Evolutionary conservation across 2,888 invertebrate species (phyloP).

Genomic region (Limnephilus rhombicus): DNA sequence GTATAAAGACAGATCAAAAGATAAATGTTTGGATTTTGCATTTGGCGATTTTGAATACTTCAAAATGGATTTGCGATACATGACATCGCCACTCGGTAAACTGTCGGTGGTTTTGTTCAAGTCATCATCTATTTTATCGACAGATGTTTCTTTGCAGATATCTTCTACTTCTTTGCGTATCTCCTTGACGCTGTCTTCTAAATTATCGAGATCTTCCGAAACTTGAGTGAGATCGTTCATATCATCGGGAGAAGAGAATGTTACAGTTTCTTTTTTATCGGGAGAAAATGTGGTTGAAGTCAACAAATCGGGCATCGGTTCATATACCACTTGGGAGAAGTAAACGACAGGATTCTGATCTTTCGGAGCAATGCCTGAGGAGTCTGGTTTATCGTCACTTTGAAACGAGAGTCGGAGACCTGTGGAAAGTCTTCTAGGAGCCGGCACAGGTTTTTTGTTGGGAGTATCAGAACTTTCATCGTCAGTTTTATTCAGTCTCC

Average conservation of each 20-base stretch:
- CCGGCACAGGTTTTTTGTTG: neutral
- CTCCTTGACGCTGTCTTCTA: conserved; percentile 45
- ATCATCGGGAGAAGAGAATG: conserved; percentile 2
- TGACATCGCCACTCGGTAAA: neutral
- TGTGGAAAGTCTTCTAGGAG: neutral
- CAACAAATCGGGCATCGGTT: conserved; percentile 39
- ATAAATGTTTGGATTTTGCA: conserved; percentile 26
- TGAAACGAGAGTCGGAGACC: neutral
- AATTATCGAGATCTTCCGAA: conserved; percentile 42
- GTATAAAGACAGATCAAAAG: neutral
- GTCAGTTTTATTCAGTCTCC: neutral
- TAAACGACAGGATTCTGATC: neutral
- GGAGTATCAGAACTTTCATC: neutral
- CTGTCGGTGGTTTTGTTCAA: neutral
- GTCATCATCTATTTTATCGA: neutral
- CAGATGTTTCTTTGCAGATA: conserved; percentile 50
- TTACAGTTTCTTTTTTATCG: conserved; percentile 5
- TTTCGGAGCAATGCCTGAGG: conserved; percentile 10
- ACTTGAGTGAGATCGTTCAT: conserved; percentile 49
- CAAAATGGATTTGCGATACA: conserved; percentile 40
- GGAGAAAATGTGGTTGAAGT: neutral
- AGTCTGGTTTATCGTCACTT: conserved; percentile 38
- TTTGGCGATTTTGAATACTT: conserved; percentile 34
- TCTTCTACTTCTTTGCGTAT: conserved; percentile 52
- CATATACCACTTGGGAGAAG: conserved; percentile 10